Percentiles rank a stretch among this genome's conserved stretches.
Evolutionary conservation across 2,797 vertebrate species (phyloP).

Genomic region (Mormyrus hasselquistii): DNA sequence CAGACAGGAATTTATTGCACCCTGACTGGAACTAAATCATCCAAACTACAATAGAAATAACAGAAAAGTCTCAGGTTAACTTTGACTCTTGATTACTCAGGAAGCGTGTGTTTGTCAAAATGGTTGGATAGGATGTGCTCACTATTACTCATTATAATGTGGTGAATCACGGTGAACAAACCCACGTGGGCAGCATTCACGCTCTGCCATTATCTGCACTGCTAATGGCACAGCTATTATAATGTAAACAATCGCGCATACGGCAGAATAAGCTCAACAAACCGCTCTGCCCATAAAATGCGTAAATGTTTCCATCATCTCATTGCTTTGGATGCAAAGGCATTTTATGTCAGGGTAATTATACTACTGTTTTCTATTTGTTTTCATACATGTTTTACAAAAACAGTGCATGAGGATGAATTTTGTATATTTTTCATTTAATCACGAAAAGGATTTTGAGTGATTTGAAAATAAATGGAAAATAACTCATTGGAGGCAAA

Average conservation of each 20-base stretch:
- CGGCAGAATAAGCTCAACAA: slow-evolving; percentile 20
- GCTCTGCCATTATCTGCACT: background rate
- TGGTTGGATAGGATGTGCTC: background rate
- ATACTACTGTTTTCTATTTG: slow-evolving; percentile 16
- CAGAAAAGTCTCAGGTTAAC: background rate
- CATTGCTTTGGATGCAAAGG: slow-evolving; percentile 6
- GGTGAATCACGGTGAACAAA: background rate
- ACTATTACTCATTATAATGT: background rate
- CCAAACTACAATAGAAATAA: background rate
- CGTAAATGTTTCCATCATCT: background rate
- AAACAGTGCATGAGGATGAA: background rate
- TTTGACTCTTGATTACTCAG: background rate
- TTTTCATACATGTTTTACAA: background rate
- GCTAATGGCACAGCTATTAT: slow-evolving; percentile 20
- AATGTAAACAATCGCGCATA: slow-evolving; percentile 17
- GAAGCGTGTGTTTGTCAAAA: background rate
- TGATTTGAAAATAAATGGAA: background rate
- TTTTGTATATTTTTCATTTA: background rate
- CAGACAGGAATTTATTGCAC: background rate
- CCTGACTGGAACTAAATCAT: background rate
- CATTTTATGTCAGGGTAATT: slow-evolving; percentile 4
- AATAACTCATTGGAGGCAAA: background rate
- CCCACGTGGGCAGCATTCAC: background rate
- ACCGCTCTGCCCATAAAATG: slow-evolving; percentile 6
- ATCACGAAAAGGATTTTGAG: background rate